Conservation (phyloP, 2,113 vertebrate genomes). For the Xiphophorus maculatus region DNA sequence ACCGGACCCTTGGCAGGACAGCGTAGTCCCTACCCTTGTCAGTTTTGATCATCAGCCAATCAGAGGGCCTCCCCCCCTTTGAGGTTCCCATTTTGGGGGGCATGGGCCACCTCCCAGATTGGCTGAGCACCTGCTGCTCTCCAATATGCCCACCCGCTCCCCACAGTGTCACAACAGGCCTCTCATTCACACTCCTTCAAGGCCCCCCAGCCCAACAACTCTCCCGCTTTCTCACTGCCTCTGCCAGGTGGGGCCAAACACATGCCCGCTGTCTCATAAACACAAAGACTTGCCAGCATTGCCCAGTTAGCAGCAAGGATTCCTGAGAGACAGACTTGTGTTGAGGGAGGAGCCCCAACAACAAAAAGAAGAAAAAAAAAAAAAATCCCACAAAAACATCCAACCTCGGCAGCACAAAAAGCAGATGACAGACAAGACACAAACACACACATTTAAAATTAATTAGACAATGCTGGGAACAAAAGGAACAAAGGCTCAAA, state of each 20-base stretch:
- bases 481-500: constrained; percentile 16
- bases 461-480: constrained; percentile 34
- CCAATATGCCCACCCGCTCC: constrained; percentile 79
- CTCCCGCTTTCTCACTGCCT: constrained; percentile 40
- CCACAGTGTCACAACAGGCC: constrained; percentile 72
- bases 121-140: constrained; percentile 78
- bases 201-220: constrained; percentile 17
- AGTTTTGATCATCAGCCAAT: constrained; percentile 70
- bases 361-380: constrained; percentile 7
- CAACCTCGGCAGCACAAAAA: constrained; percentile 19
- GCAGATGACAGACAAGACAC: constrained; percentile 25
- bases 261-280: constrained; percentile 76
- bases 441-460: constrained; percentile 13
- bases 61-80: constrained; percentile 38
- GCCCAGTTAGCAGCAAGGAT: constrained; percentile 46
- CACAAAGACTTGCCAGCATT: constrained; percentile 59
- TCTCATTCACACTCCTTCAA: constrained; percentile 67
- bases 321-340: constrained; percentile 53
- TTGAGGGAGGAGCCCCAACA: constrained; percentile 25
- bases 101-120: constrained; percentile 59
- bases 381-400: constrained; percentile 41
- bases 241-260: constrained; percentile 76
- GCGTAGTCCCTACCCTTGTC: constrained; percentile 54
- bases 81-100: constrained; percentile 55
- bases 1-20: constrained; percentile 62